phyloP scores from a whole-genome alignment of 2,888 invertebrate species.

The Aspidiotus rigidus region DNA sequence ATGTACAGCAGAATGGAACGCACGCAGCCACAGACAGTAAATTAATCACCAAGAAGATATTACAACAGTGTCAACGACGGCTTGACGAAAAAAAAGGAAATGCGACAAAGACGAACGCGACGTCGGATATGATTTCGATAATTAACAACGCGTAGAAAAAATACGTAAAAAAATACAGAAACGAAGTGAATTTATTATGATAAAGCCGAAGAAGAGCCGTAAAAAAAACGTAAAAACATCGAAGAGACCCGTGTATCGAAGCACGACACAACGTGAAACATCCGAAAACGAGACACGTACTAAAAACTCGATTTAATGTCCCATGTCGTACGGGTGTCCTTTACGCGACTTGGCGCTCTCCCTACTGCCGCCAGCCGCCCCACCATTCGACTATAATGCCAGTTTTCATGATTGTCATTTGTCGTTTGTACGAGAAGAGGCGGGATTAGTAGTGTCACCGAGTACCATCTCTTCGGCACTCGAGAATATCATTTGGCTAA shows the following conservation, averaged over 20 bases:
- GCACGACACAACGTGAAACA: conserved; percentile 18
- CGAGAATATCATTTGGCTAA: conserved; percentile 25
- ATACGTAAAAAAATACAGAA: not conserved
- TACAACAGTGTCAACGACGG: not conserved
- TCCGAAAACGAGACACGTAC: conserved; percentile 29
- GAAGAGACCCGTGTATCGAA: conserved; percentile 5
- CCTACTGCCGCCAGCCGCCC: conserved; percentile 13
- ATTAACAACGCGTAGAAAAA: not conserved
- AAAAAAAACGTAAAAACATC: conserved; percentile 18
- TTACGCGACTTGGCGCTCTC: conserved; percentile 26
- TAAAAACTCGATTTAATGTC: conserved; percentile 28
- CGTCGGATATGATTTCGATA: not conserved
- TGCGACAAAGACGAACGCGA: not conserved
- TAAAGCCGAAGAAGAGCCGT: no score
- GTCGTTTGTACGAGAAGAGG: conserved; percentile 26
- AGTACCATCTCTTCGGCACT: conserved; percentile 28
- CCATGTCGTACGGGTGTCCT: conserved; percentile 30
- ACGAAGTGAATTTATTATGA: no score
- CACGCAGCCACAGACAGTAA: no score
- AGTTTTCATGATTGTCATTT: conserved; percentile 28
- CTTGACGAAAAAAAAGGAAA: not conserved
- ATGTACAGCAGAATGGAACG: no score
- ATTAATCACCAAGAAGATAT: no score
- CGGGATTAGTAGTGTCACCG: conserved; percentile 26
- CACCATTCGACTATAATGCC: not conserved